Conservation (phyloP, 1,140 invertebrate species). For the Sipha flava region DNA sequence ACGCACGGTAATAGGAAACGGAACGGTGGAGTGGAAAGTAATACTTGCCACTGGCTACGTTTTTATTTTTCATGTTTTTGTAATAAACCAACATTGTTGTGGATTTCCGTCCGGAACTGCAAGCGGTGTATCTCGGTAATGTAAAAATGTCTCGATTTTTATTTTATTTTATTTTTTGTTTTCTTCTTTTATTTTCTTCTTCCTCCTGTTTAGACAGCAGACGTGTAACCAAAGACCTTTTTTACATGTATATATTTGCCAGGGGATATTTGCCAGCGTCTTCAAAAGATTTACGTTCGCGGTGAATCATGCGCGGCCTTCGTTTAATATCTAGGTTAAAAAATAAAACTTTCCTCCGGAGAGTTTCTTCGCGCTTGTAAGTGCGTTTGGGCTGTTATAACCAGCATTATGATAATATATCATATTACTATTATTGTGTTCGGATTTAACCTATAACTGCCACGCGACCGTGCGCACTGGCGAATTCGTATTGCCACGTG, state of each 20-base stretch:
- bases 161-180: background rate
- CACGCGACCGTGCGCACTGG: too few relatives aligned
- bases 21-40: background rate
- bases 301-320: background rate
- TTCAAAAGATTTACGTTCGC: background rate
- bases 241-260: background rate
- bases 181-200: background rate
- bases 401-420: too few relatives aligned
- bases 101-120: background rate
- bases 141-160: background rate
- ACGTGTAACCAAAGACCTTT: background rate
- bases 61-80: background rate
- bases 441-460: too few relatives aligned
- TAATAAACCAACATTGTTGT: conserved; percentile 1
- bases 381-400: background rate
- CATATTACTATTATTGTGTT: too few relatives aligned
- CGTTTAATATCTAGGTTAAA: background rate
- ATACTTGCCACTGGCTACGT: background rate
- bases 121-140: background rate
- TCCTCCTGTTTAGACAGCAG: too few relatives aligned
- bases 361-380: background rate
- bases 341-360: background rate
- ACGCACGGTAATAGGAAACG: background rate
- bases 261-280: background rate
- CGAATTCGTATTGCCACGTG: too few relatives aligned